Base-by-base conservation (phyloP, 2,113 vertebrate genomes). In the Odobenus rosmarus region DNA sequence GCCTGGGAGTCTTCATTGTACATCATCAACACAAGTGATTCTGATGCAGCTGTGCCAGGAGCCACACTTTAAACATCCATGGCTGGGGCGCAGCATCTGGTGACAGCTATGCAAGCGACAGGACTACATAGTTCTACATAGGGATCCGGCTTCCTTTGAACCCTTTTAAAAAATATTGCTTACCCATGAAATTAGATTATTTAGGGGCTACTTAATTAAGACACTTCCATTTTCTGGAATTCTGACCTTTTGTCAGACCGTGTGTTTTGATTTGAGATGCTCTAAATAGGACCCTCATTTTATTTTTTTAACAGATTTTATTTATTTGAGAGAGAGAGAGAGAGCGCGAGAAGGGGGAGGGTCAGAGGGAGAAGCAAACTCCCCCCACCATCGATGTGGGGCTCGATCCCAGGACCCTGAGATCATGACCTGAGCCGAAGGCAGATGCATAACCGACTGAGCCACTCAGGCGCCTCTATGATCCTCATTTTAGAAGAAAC, bases 401-500 rank as follows among this genome's bases (percentile, higher is more conserved):
- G 51, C 51, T 53, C 13, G 12, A 53, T 53, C 51, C 51, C 51
- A 53, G 51, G 51, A 53, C 51, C 14, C 51, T 53, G 51, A 14
- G 51, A 53, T 53, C 51, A 14, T 15, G 51, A 53, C 51, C 51
- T 15, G 13, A 53, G 51, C 51, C 51, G 14, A 53, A 53, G 51
- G 51, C 51, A 53, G 51, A 53, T 53, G 51, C 51, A 14, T 53
- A 53, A 53, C 51, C 51, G 14, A 53, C 51, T 53, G 51, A 33
- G 62, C 31, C 62, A 67, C 62, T 28, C 31, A 67, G 62, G 31
- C 14, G 1, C 62, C 31, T 14, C 62, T n/a, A 42, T 2, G 11
- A 81, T 69, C n/a, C 13, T 92, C 46, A 64, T 51, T 92, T 84
- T 61, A 76, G 28, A 94, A 95, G 57, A 86, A 96, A 69, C 16